Evolutionary conservation across 2,797 vertebrate species (phyloP), one percentile per base, ranked within the genome.

Genomic region (Eutrigla gurnardus): DNA sequence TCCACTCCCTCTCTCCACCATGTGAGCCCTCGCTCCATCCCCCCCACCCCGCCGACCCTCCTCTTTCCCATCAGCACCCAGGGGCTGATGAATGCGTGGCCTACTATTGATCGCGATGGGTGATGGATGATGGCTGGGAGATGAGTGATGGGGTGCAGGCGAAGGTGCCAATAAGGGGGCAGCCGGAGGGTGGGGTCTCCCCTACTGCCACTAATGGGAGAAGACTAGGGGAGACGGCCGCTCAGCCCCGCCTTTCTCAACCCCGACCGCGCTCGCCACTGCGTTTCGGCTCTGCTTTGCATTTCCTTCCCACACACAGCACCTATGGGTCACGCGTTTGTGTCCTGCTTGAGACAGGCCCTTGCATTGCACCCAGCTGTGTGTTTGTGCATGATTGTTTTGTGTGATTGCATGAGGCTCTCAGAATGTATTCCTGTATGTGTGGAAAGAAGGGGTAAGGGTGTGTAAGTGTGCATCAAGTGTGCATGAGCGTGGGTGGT

Each of bases 121-220:
- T 96, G 96, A 97, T 96, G 95, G 96, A 96, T 96, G 95, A 95
- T 92, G 86, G 88, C 92, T 92, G 90, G 89, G 91, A 93, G 93
- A 93, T 96, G 96, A 97, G 94, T 95, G 94, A 96, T 97, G 96
- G 95, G 95, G 90, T 92, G 90, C 91, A 94, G 93, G 92, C 90
- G 89, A 94, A 94, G 93, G 94, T 94, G 94, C 95, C 95, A 96
- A 95, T 95, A 96, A 89, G 93, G 92, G 93, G 92, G 93, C 93
- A 92, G 88, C 62, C 36, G 9, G 85, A 87, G 92, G 94, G 93
- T 88, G 94, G 90, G 93, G 95, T 94, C 91, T 86, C 72, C 89
- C 92, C 83, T 91, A 89, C 85, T 89, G 87, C 87, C 90, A 89
- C 94, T 95, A 95, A 96, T 95, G 93, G 92, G 93, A 95, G 91